Conservation (phyloP, 2,797 vertebrate genomes). For the Antrozous pallidus region DNA sequence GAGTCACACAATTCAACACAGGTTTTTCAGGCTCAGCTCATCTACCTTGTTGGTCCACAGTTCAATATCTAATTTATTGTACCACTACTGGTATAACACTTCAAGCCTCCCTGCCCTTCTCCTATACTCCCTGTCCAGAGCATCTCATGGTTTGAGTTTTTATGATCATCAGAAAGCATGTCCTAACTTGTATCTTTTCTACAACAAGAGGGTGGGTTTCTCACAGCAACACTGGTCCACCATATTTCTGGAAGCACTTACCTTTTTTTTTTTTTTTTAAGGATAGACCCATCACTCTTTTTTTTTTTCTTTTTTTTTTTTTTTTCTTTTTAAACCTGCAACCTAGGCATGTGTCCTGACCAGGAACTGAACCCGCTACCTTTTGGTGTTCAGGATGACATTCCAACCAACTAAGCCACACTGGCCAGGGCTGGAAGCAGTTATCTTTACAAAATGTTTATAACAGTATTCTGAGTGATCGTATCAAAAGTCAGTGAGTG, state of each 20-base stretch:
- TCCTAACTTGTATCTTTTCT: background rate
- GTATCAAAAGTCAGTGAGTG: conserved; percentile 14
- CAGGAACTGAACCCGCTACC: background rate
- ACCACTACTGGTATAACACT: background rate
- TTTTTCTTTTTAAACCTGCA: background rate
- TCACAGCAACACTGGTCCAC: background rate
- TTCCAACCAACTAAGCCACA: background rate
- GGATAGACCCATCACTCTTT: background rate
- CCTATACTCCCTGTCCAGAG: background rate
- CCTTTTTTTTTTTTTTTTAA: background rate
- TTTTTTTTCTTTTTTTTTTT: background rate
- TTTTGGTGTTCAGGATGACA: background rate
- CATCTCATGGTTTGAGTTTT: background rate
- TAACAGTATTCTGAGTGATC: background rate
- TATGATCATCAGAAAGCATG: background rate
- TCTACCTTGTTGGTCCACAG: background rate
- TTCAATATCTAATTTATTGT: background rate
- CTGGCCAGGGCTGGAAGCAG: background rate
- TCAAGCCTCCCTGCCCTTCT: background rate
- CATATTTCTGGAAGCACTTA: background rate
- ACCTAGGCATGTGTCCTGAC: background rate
- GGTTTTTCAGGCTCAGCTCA: background rate
- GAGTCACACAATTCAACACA: background rate
- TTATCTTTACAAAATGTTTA: conserved; percentile 32
- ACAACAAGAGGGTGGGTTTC: background rate